phyloP scores from a whole-genome alignment of 2,113 vertebrate genomes.

The Nansenia antarctica region DNA sequence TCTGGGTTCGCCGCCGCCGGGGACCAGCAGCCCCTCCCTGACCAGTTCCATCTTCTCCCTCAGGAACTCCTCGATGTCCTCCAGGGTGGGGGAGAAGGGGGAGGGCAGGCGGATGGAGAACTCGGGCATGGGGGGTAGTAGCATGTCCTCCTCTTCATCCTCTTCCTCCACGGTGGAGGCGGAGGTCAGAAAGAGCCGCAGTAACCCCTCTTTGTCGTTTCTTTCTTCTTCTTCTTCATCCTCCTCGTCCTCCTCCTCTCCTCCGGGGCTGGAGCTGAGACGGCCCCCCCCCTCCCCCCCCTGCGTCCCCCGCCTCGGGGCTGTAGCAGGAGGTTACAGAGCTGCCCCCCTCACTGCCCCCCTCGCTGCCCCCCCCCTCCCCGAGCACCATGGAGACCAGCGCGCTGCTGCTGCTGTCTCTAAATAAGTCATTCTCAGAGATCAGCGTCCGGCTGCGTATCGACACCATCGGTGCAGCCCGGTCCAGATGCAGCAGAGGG shows the following conservation, averaged over 20 bases:
- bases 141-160: constrained; percentile 2
- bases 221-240: no score
- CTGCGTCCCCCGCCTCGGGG: constrained; percentile 45
- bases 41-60: constrained; percentile 80
- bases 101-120: constrained; percentile 70
- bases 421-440: constrained; percentile 67
- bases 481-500: constrained; percentile 19
- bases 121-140: constrained; percentile 72
- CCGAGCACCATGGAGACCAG: constrained; percentile 58
- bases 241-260: constrained; percentile 56
- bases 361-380: constrained; percentile 51
- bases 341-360: constrained; percentile 58
- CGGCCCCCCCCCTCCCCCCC: constrained; percentile 34
- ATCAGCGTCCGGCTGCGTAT: constrained; percentile 77
- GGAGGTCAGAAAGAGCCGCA: constrained; percentile 54
- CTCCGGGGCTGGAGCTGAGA: constrained; percentile 55
- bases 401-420: constrained; percentile 57
- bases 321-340: constrained; percentile 66
- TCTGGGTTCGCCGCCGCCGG: constrained; percentile 28
- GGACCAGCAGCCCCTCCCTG: constrained; percentile 58
- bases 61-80: constrained; percentile 89
- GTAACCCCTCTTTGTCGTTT: not conserved
- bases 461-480: constrained; percentile 83
- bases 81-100: constrained; percentile 83
- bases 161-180: constrained; percentile 22